These are phyloP conservation scores for Zhuqinia jingwanae DNA, from an alignment of 2,888 invertebrate genomes.

Conservation along the genomic window DNA sequence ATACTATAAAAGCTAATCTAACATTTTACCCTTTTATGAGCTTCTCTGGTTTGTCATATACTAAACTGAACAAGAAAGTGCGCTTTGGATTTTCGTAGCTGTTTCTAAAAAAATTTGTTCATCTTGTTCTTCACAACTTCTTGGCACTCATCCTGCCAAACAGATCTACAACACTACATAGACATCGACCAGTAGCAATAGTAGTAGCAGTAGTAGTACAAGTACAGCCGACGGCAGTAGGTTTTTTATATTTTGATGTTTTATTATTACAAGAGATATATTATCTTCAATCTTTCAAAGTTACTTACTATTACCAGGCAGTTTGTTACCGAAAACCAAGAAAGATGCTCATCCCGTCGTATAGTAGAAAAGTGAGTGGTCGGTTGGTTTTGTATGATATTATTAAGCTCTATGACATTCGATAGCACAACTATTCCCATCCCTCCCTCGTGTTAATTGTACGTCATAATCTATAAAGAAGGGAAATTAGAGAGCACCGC, in stretches of 20 bases:
- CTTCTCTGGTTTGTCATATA: not conserved
- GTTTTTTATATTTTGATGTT: constrained; percentile 30
- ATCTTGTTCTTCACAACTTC: constrained; percentile 9
- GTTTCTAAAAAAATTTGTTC: constrained; percentile 11
- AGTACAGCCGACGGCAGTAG: constrained; percentile 12
- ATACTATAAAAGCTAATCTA: constrained; percentile 30
- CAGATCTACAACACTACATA: too few species aligned
- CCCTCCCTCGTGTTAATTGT: constrained; percentile 49
- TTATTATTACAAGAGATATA: constrained; percentile 18
- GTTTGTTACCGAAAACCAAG: not conserved
- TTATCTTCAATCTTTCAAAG: constrained; percentile 1
- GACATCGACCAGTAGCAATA: not conserved
- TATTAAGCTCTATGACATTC: constrained; percentile 20
- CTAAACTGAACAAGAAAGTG: not conserved
- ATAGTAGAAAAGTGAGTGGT: not conserved
- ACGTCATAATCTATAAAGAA: constrained; percentile 29
- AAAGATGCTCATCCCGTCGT: not conserved
- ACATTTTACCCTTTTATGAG: constrained; percentile 46
- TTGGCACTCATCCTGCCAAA: constrained; percentile 31
- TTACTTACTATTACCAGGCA: not conserved
- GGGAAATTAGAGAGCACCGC: constrained; percentile 32
- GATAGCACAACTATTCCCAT: constrained; percentile 19
- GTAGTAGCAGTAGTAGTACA: too few species aligned
- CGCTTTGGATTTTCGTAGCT: constrained; percentile 4
- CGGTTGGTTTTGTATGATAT: not conserved